Conservation (phyloP, 2,888 invertebrate species). For the Cyclophora albipunctata region DNA sequence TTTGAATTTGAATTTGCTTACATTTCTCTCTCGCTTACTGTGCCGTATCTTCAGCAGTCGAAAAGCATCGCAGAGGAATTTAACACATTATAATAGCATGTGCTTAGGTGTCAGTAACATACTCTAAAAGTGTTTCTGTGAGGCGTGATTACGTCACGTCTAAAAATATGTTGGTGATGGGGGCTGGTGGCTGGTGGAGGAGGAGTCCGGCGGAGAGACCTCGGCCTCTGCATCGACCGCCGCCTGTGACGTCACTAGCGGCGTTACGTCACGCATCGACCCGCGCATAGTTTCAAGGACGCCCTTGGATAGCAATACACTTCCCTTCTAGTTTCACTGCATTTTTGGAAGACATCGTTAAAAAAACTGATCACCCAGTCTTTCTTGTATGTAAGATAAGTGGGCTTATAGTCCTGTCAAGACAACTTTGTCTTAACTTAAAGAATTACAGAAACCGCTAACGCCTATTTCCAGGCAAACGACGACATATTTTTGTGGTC, state of each 20-base stretch:
- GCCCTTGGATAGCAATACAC: constrained; percentile 47
- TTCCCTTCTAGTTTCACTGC: constrained; percentile 49
- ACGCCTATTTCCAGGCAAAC: no score
- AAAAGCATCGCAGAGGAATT: no score
- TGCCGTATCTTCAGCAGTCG: no score
- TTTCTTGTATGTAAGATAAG: no score
- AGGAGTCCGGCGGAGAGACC: constrained; percentile 32
- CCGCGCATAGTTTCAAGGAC: constrained; percentile 63
- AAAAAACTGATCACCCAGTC: no score
- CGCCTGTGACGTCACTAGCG: constrained; percentile 61
- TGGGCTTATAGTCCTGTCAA: neutral
- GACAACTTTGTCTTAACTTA: neutral
- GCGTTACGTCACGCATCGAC: constrained; percentile 67
- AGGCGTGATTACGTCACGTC: constrained; percentile 61
- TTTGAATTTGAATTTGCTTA: no score
- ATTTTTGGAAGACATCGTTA: constrained; percentile 21
- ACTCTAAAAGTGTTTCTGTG: constrained; percentile 1
- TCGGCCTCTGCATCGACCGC: constrained; percentile 49
- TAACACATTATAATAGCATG: no score
- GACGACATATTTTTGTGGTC: no score
- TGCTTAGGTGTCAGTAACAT: no score
- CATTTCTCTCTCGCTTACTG: no score
- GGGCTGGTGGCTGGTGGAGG: constrained; percentile 38
- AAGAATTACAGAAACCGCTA: no score
- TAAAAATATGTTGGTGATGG: constrained; percentile 62